These are phyloP conservation scores for Caracal caracal DNA, from an alignment of 2,113 vertebrate genomes.

Conservation along the genomic window DNA sequence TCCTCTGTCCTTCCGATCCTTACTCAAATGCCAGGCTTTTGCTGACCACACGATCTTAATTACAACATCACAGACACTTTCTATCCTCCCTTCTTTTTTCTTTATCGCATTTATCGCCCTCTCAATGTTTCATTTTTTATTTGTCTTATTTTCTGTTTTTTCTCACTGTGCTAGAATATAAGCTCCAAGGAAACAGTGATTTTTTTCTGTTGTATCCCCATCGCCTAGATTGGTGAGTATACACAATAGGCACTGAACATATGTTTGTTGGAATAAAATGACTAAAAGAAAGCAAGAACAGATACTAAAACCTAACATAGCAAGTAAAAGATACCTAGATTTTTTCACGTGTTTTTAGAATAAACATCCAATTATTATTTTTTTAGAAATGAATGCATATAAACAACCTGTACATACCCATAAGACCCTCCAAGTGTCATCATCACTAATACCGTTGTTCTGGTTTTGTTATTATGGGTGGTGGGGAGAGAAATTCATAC, in stretches of 20 bases:
- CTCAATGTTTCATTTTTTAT: background rate
- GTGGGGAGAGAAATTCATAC: background rate
- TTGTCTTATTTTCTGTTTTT: background rate
- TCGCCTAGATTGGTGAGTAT: background rate
- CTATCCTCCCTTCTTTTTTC: background rate
- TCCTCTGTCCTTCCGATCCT: background rate
- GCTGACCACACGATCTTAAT: too few relatives aligned
- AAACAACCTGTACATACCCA: background rate
- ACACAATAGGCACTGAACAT: background rate
- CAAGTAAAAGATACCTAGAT: background rate
- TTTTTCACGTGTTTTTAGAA: slow-evolving; percentile 14
- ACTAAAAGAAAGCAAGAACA: background rate
- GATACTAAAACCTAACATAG: background rate
- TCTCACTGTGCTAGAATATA: background rate
- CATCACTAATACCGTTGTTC: background rate
- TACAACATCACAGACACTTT: background rate
- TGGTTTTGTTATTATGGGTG: background rate
- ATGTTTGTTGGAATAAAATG: background rate
- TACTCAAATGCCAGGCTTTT: background rate
- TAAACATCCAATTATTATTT: background rate
- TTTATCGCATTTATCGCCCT: background rate
- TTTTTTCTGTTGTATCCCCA: background rate
- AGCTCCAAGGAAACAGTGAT: background rate
- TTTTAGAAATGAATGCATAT: background rate
- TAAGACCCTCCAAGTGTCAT: background rate